Evolutionary conservation across 2,797 vertebrate genomes (phyloP), one percentile per base, ranked within the genome.

Genomic region (Numenius phaeopus): DNA sequence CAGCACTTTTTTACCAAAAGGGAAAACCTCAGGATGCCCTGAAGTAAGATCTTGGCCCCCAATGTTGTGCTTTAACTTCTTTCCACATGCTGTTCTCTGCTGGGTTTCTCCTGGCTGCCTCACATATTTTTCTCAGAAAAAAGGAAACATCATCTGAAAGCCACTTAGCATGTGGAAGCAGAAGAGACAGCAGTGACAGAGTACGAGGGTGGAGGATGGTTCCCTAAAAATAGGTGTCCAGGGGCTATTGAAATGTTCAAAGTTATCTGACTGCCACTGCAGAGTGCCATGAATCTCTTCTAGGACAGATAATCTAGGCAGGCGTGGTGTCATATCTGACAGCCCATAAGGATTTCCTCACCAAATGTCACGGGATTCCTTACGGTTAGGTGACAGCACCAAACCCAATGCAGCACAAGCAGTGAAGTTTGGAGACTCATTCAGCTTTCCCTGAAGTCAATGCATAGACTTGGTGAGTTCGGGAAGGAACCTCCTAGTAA

Each of bases 301-400:
- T 7, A 69, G 26, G 52, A 42, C 3, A 30, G 22, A 50, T 9
- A 89, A 70, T 9, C 9, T 64, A 11, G 11, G 44, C 80, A 83
- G 7, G 4, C 0, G 0, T 49, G 44, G 17, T 76, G 16, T 52
- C 16, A 2, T 50, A 34, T 42, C 32, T 71, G 40, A 17, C 12
- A 87, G 39, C 11, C 24, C n/a, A 9, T 20, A 65, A 71, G 11
- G 26, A 77, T 88, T 89, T 77, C 26, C 62, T 86, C 80, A 26
- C 42, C 55, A 58, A 83, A 59, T 73, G 29, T 49, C 29, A 20
- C 30, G 37, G 26, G 23, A 64, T 75, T 94, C 20, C 73, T 83
- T 37, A 19, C 9, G 22, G 39, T 20, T 66, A 17, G 2, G 0
- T 37, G 44, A 80, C 47, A 89, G 16, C 52, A 67, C 9, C 47